These are phyloP conservation scores for Tachysurus vachellii DNA, from an alignment of 2,113 vertebrate genomes.

Conservation along the genomic window DNA sequence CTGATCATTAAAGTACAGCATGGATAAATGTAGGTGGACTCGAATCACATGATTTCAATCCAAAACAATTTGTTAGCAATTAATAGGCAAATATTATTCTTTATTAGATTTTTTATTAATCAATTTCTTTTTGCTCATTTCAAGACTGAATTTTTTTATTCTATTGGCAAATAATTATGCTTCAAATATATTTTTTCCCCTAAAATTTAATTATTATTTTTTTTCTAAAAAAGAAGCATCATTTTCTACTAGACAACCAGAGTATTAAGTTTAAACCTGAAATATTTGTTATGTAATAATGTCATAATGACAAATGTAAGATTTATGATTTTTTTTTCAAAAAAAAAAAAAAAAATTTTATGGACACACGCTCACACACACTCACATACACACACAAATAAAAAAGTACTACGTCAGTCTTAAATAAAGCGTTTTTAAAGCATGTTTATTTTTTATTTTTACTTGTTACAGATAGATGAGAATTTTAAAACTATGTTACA, in stretches of 20 bases:
- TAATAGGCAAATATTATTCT: neutral
- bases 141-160: neutral
- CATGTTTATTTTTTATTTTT: slow-evolving; percentile 13
- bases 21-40: neutral
- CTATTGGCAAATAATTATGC: neutral
- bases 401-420: neutral
- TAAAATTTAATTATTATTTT: too few species aligned
- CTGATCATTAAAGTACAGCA: neutral
- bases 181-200: neutral
- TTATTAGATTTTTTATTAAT: too few species aligned
- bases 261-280: neutral
- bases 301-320: too few species aligned
- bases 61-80: neutral
- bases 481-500: slow-evolving; percentile 2
- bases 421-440: neutral
- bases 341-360: too few species aligned
- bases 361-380: too few species aligned
- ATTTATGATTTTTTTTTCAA: too few species aligned
- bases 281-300: neutral
- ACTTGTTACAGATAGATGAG: neutral
- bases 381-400: neutral
- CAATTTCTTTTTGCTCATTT: neutral
- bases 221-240: neutral
- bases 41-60: neutral
- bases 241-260: neutral